Percentiles rank a stretch among this genome's conserved stretches.
Evolutionary conservation across 2,797 vertebrate genomes (phyloP).

Genomic region (Zalophus californianus): DNA sequence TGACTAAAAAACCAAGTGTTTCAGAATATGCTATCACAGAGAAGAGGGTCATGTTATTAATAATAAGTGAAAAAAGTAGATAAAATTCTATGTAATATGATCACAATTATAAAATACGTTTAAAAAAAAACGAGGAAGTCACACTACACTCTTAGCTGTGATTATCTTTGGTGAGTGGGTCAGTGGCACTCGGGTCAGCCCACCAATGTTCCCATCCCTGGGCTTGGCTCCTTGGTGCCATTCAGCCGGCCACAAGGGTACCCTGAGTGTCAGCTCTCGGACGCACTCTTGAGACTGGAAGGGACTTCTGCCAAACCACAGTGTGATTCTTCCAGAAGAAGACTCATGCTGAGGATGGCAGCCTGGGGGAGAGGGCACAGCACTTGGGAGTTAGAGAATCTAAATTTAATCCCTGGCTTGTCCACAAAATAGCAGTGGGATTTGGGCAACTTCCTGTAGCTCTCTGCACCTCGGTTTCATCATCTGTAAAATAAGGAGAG

Average conservation of each 20-base stretch:
- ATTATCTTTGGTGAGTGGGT: not conserved
- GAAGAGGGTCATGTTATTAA: not conserved
- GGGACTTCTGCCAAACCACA: not conserved
- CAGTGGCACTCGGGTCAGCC: rapidly evolving
- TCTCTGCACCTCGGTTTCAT: not conserved
- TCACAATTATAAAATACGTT: not conserved
- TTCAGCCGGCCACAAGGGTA: not conserved
- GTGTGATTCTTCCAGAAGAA: not conserved
- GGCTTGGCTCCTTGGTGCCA: not conserved
- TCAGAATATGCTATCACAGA: not conserved
- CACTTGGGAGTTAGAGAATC: not conserved
- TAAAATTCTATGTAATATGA: not conserved
- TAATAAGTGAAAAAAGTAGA: not conserved
- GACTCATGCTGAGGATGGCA: not conserved
- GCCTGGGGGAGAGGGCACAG: not conserved
- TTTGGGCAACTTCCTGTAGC: not conserved
- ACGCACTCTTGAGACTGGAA: not conserved
- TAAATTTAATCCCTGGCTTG: not conserved
- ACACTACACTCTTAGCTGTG: not conserved
- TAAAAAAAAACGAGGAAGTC: not conserved
- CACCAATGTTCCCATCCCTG: not conserved
- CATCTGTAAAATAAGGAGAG: not conserved
- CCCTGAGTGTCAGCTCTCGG: rapidly evolving
- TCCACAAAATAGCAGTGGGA: not conserved
- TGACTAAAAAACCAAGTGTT: not conserved